phyloP scores from a whole-genome alignment of 2,888 invertebrate genomes.

The Elgonia sp. region DNA sequence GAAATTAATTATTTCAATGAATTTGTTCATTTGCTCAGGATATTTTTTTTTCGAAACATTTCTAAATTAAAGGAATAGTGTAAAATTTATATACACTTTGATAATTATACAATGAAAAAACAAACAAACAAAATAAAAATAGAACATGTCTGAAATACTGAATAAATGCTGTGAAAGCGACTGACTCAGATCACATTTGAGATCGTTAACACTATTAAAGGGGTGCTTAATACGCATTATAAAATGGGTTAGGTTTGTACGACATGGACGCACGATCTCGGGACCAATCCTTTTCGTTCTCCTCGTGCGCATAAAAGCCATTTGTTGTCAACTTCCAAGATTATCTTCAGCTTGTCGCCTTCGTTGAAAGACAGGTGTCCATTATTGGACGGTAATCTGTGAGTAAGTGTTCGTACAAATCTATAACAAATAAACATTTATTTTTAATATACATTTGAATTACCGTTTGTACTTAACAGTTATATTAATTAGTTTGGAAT shows the following conservation, averaged over 20 bases:
- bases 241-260: conserved; percentile 84
- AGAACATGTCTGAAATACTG: conserved; percentile 9
- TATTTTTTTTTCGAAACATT: too few species aligned
- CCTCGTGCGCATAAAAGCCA: conserved; percentile 93
- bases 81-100: too few species aligned
- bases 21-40: not conserved
- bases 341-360: conserved; percentile 91
- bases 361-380: conserved; percentile 93
- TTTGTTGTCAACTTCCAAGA: conserved; percentile 92
- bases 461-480: too few species aligned
- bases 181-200: conserved; percentile 50
- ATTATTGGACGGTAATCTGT: conserved; percentile 92
- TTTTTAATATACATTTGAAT: too few species aligned
- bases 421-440: conserved; percentile 86
- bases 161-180: conserved; percentile 56
- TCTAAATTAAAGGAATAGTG: too few species aligned
- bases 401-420: conserved; percentile 92
- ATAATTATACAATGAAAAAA: too few species aligned
- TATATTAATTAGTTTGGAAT: too few species aligned
- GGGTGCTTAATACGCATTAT: conserved; percentile 21
- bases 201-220: conserved; percentile 38
- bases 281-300: conserved; percentile 93
- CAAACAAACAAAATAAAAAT: too few species aligned
- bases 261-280: conserved; percentile 89
- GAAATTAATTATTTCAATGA: too few species aligned